Conservation (phyloP, 2,888 invertebrate genomes). For the Odontocerum albicorne region DNA sequence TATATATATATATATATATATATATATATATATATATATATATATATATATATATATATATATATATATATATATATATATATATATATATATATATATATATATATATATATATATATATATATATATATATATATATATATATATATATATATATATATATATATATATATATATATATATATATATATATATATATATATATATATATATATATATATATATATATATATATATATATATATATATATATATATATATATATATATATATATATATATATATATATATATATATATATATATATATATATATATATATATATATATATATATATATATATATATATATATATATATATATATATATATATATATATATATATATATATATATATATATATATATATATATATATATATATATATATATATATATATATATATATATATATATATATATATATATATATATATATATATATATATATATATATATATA, state of each 20-base stretch:
- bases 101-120: not conserved
- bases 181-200: not conserved
- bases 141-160: not conserved
- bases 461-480: conserved; percentile 2
- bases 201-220: not conserved
- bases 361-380: not conserved
- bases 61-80: not conserved
- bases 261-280: not conserved
- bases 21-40: not conserved
- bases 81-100: not conserved
- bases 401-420: not conserved
- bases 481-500: not conserved
- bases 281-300: not conserved
- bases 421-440: not conserved
- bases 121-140: not conserved
- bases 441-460: not conserved
- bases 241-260: not conserved
- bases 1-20: not conserved
- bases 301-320: not conserved
- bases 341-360: not conserved
- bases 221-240: not conserved
- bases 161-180: not conserved
- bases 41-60: not conserved
- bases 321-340: not conserved
- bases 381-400: not conserved